A percentile compares a stretch with the other conserved stretches of the same genome.
Conservation (phyloP, 2,888 invertebrate genomes). For the Plagiodera versicolora region DNA sequence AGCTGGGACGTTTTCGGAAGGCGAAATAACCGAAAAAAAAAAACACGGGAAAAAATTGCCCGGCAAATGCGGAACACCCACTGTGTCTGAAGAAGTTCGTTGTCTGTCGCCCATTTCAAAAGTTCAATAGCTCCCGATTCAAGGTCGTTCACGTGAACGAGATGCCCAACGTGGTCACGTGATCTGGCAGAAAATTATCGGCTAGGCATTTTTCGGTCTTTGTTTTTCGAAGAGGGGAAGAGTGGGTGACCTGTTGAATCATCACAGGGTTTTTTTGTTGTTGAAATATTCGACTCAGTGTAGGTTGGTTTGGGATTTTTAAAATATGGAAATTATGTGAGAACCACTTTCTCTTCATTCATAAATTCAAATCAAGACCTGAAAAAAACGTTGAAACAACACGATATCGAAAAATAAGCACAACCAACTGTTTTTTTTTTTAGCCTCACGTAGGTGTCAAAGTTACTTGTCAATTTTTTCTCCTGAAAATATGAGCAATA, state of each 20-base stretch:
- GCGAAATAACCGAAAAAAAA: too few relatives aligned
- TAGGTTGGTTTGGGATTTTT: background rate
- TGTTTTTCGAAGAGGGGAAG: background rate
- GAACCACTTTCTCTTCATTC: background rate
- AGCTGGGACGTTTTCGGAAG: too few relatives aligned
- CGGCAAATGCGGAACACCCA: background rate
- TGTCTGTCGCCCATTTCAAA: background rate
- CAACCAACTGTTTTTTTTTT: too few relatives aligned
- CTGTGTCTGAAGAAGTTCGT: background rate
- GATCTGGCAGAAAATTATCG: conserved; percentile 1
- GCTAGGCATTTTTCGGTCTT: background rate
- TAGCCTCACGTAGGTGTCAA: too few relatives aligned
- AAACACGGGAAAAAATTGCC: too few relatives aligned
- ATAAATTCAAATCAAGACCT: background rate
- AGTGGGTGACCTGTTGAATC: background rate
- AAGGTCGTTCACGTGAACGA: background rate
- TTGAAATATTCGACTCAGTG: background rate
- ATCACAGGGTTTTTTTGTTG: too few relatives aligned
- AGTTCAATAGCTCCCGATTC: background rate
- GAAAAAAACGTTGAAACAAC: background rate
- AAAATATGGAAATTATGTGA: background rate
- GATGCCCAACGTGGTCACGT: background rate
- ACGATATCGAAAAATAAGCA: too few relatives aligned
- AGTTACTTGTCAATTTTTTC: too few relatives aligned
- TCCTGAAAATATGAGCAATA: too few relatives aligned